phyloP scores from a whole-genome alignment of 2,888 invertebrate genomes.

The Acanthosepion esculentum region DNA sequence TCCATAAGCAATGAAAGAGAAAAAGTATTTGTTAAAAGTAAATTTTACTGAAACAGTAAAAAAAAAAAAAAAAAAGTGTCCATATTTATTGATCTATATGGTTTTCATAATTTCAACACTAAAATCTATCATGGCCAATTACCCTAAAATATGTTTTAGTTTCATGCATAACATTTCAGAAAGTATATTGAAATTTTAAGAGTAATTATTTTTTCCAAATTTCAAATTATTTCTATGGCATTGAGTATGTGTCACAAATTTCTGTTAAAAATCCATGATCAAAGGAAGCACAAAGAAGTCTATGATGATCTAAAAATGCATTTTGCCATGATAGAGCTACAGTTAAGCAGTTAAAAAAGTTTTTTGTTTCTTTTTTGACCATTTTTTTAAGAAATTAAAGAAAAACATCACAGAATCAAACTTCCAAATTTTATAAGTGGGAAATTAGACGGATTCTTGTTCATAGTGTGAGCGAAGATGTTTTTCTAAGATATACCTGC shows the following conservation, averaged over 20 bases:
- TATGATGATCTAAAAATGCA: neutral
- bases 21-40: neutral
- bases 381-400: neutral
- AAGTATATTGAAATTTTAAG: neutral
- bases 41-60: neutral
- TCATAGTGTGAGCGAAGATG: constrained; percentile 1
- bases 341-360: neutral
- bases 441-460: neutral
- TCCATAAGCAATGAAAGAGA: neutral
- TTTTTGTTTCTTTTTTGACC: neutral
- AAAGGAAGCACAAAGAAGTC: neutral
- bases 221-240: neutral
- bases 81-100: neutral
- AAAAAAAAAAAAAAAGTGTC: neutral
- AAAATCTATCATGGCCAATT: neutral
- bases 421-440: neutral
- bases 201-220: neutral
- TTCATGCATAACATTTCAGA: neutral
- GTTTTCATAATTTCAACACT: neutral
- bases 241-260: neutral
- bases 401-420: constrained; percentile 17
- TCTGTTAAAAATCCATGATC: neutral
- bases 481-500: constrained; percentile 33
- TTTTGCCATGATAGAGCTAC: constrained; percentile 33
- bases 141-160: neutral